Evolutionary conservation across 2,888 invertebrate species (phyloP).

Genomic region (Nomada hirtipes): DNA sequence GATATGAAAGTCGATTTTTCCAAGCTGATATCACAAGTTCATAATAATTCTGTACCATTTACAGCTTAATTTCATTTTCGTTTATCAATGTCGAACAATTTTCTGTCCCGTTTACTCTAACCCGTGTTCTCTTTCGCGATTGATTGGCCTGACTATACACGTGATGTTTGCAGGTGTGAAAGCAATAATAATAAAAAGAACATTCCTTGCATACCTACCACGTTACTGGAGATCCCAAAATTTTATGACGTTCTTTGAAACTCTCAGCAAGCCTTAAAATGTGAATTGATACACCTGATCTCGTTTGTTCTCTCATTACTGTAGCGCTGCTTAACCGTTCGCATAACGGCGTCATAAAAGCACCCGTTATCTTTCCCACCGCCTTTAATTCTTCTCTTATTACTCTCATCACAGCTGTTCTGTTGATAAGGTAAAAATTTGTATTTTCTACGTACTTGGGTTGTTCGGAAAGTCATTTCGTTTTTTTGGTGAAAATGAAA

Average conservation of each 20-base stretch:
- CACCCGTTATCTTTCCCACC: constrained; percentile 18
- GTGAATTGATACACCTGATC: constrained; percentile 24
- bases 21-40: no score
- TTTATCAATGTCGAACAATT: not conserved
- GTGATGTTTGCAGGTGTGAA: not conserved
- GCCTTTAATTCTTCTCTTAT: constrained; percentile 43
- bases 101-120: not conserved
- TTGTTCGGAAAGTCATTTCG: no score
- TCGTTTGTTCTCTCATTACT: constrained; percentile 18
- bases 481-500: no score
- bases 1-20: no score
- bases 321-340: constrained; percentile 14
- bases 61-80: no score
- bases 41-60: no score
- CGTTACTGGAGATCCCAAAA: not conserved
- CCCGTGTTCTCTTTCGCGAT: not conserved
- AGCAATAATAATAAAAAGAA: not conserved
- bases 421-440: constrained; percentile 25
- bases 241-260: not conserved
- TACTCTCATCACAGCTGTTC: constrained; percentile 14
- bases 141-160: not conserved
- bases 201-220: not conserved
- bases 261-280: not conserved
- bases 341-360: constrained; percentile 37
- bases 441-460: constrained; percentile 18